Conservation (phyloP, 1,140 invertebrate genomes). For the Pseudachorutes palmiensis region DNA sequence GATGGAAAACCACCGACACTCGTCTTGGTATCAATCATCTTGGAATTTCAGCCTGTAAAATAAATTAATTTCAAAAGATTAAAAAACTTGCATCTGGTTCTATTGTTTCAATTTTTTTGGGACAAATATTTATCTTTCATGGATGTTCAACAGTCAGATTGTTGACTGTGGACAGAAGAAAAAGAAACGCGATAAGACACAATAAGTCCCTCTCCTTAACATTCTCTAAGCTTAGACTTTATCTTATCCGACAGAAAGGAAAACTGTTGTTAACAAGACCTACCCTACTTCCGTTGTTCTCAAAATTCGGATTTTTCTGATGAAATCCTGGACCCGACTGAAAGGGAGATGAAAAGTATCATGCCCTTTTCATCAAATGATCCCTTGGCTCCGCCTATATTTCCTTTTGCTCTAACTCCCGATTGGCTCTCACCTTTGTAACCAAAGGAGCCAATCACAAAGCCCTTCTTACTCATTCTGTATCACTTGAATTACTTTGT, state of each 20-base stretch:
- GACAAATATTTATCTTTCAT: no score
- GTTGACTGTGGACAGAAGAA: no score
- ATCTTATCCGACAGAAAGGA: constrained; percentile 8
- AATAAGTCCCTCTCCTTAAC: neutral
- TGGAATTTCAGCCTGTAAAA: no score
- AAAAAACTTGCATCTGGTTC: neutral
- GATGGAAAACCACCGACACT: neutral
- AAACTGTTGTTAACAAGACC: neutral
- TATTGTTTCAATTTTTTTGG: neutral
- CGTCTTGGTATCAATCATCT: constrained; percentile 4
- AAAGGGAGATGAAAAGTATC: no score
- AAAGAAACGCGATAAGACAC: neutral
- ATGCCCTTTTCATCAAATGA: no score
- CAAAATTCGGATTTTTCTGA: neutral
- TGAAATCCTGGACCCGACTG: neutral
- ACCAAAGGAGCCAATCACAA: no score
- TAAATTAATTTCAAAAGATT: neutral
- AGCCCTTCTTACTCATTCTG: no score
- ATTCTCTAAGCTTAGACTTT: neutral
- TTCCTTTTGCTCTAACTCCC: no score
- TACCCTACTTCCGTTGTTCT: neutral
- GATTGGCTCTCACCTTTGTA: no score
- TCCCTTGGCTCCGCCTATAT: neutral
- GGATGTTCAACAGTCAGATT: no score
- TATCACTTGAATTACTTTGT: neutral